phyloP scores from a whole-genome alignment of 2,113 vertebrate genomes.

The Pseudonaja textilis region DNA sequence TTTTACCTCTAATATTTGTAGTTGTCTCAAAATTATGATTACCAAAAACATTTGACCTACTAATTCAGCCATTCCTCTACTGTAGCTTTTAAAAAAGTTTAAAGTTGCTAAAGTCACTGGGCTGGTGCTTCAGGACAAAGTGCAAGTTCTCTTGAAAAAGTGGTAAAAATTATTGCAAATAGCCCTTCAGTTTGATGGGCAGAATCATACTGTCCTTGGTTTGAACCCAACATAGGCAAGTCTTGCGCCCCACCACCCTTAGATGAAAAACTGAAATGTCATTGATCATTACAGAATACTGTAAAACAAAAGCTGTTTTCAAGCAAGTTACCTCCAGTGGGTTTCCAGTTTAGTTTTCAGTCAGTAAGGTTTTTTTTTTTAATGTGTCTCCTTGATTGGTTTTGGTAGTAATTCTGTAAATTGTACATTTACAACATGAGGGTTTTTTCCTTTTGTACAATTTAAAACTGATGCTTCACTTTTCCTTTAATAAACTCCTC shows the following conservation, averaged over 20 bases:
- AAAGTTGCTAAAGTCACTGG: slow-evolving; percentile 31
- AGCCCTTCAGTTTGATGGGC: slow-evolving; percentile 53
- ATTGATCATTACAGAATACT: slow-evolving; percentile 69
- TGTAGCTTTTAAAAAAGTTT: neutral
- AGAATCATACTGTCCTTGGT: slow-evolving; percentile 54
- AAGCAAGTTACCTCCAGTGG: slow-evolving; percentile 74
- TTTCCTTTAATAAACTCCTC: slow-evolving; percentile 93
- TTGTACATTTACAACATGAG: slow-evolving; percentile 90
- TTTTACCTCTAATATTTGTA: slow-evolving; percentile 72
- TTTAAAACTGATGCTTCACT: slow-evolving; percentile 92
- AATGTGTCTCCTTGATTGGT: slow-evolving; percentile 86
- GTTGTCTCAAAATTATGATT: slow-evolving; percentile 75
- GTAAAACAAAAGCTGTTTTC: slow-evolving; percentile 66
- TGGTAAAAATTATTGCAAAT: slow-evolving; percentile 48
- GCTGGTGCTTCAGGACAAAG: slow-evolving; percentile 9
- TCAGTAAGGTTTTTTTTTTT: slow-evolving; percentile 77
- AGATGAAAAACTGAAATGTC: slow-evolving; percentile 71
- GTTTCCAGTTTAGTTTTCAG: slow-evolving; percentile 81
- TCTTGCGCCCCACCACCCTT: slow-evolving; percentile 71
- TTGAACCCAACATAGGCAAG: slow-evolving; percentile 63
- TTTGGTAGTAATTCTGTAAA: slow-evolving; percentile 90
- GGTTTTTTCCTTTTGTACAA: slow-evolving; percentile 93
- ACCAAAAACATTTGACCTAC: slow-evolving; percentile 77
- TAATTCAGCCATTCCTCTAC: slow-evolving; percentile 64
- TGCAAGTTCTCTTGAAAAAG: neutral